Base-by-base conservation (phyloP, 2,888 invertebrate genomes). In the Drosophila testacea region DNA sequence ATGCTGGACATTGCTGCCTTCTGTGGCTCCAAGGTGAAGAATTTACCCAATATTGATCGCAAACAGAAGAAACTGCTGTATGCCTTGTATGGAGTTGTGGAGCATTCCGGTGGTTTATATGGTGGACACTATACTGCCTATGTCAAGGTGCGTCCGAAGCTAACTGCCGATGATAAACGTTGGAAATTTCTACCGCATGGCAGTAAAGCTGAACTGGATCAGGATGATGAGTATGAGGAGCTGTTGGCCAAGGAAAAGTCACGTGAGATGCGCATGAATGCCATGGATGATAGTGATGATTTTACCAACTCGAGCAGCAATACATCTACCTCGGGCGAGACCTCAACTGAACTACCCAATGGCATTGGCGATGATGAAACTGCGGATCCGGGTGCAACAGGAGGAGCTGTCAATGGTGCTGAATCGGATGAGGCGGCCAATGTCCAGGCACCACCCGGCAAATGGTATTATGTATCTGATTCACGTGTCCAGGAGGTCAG, bases 391-490 rank as follows among this genome's bases (percentile, higher is more conserved):
- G 38, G 32, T 22, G 30, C 47, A 13, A 22, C 54, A 73, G 55
- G 30, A 6, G 11, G 46, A n/a, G 32, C 9, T 13, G 7, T 10
- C 46, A 56, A 46, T 36, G 13, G 44, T 9, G 90, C 90, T 9
- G 93, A 93, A 0, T 91, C 41, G 13, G 79, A 86, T 6, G 90
- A 91, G 54, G 89, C 90, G 11, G 81, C 80, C 30, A 67, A 91
- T 63, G 89, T 92, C 1, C 83, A 90, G 63, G 86, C 95, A 5
- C 94, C 96, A 1, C 92, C 94, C 1, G 97, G 97, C 10, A 95
- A 95, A 88, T 99, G 99, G 99, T 99, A 96, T 93, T 96, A 96
- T 91, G 96, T 98, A 54, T 98, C 98, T 64, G 99, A 99, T 93
- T 96, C 96, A 66, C 95, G 96, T 89, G 98, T 98, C 0, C 94